A percentile compares a stretch with the other conserved stretches of the same genome.
These are phyloP conservation scores for Dryomyza anilis DNA, from an alignment of 2,888 invertebrate genomes.

Conservation along the genomic window DNA sequence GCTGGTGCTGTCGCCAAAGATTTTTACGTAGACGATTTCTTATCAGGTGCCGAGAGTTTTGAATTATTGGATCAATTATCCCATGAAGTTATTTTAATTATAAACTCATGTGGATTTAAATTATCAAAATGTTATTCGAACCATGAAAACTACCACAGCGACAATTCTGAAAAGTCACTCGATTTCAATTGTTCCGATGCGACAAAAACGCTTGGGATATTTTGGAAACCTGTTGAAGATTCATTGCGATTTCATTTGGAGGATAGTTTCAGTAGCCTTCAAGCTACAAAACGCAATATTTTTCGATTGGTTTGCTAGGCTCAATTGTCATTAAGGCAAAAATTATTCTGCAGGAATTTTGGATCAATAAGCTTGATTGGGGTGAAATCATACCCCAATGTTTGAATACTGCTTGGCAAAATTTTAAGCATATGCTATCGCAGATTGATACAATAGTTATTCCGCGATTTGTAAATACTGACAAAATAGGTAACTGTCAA, in stretches of 20 bases:
- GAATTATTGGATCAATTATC: neutral
- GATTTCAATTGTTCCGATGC: neutral
- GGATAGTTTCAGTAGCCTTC: neutral
- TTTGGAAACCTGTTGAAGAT: neutral
- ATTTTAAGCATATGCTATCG: neutral
- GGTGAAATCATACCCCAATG: slow-evolving; percentile 10
- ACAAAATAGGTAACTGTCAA: slow-evolving; percentile 5
- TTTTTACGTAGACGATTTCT: neutral
- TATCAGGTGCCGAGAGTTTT: slow-evolving; percentile 5
- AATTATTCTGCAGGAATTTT: too few species aligned
- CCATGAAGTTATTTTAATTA: neutral
- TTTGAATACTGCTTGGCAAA: slow-evolving; percentile 4
- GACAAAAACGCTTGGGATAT: neutral
- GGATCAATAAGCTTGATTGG: slow-evolving; percentile 18
- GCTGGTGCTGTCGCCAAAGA: neutral
- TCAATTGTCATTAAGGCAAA: too few species aligned
- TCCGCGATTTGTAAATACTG: slow-evolving; percentile 1
- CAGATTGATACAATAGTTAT: neutral
- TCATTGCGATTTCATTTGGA: neutral
- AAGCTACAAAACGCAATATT: neutral
- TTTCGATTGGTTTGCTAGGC: too few species aligned
- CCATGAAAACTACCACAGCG: neutral
- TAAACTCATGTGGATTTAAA: neutral
- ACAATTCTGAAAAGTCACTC: neutral
- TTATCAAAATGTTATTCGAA: neutral